Conservation (phyloP, 2,888 invertebrate genomes). For the Limnephilus marmoratus region DNA sequence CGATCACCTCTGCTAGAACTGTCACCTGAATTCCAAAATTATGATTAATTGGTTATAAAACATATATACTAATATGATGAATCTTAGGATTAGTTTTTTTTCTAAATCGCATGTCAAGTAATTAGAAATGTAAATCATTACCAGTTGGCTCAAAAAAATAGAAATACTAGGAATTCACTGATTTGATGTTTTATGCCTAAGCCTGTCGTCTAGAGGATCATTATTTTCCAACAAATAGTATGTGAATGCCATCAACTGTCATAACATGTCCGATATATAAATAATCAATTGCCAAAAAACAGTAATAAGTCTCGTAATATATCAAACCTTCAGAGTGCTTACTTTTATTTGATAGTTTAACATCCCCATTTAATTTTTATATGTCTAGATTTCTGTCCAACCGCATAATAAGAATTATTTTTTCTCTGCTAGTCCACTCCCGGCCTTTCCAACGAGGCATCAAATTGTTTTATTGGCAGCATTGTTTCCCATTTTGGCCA, state of each 20-base stretch:
- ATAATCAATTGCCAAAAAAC: background rate
- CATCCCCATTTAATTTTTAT: background rate
- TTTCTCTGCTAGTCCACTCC: background rate
- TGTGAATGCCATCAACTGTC: background rate
- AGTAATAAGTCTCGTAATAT: background rate
- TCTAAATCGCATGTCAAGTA: background rate
- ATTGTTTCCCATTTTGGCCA: background rate
- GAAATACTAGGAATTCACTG: background rate
- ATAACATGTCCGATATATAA: background rate
- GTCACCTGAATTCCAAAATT: background rate
- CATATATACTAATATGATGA: background rate
- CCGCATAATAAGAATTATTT: background rate
- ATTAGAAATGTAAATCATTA: background rate
- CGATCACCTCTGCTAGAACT: background rate
- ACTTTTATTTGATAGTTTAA: background rate
- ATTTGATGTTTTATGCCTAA: background rate
- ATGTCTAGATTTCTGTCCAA: background rate
- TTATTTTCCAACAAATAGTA: background rate
- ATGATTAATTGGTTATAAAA: background rate
- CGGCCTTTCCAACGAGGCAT: background rate
- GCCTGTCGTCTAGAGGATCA: background rate
- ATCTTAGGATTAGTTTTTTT: background rate
- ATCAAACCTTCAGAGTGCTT: background rate
- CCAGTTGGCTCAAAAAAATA: background rate
- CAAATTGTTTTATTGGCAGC: background rate